phyloP scores from a whole-genome alignment of 2,113 vertebrate genomes.

The Rhinopomastus cyanomelas region DNA sequence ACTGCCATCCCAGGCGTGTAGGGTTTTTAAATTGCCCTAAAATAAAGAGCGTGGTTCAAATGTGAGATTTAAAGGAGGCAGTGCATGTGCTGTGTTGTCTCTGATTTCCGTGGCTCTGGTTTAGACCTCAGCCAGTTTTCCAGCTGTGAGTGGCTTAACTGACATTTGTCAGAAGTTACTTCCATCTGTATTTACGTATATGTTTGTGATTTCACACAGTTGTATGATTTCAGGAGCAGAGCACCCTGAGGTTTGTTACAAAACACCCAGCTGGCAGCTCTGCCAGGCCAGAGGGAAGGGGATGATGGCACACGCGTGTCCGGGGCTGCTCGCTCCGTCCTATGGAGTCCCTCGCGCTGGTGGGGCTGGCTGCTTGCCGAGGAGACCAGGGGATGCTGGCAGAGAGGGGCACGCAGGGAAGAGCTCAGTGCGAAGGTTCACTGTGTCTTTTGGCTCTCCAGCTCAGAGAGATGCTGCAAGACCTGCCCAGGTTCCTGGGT shows the following conservation, averaged over 20 bases:
- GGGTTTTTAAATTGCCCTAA: neutral
- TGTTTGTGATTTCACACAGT: neutral
- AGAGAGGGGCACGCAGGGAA: neutral
- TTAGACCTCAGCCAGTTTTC: neutral
- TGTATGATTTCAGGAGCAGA: neutral
- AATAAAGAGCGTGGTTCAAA: neutral
- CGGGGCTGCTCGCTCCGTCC: neutral
- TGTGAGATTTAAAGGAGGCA: neutral
- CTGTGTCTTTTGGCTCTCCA: neutral
- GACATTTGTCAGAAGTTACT: neutral
- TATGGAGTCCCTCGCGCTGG: rapidly evolving
- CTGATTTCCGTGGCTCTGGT: neutral
- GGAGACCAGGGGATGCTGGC: rapidly evolving
- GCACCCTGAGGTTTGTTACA: neutral
- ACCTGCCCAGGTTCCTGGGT: neutral
- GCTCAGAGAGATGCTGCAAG: rapidly evolving
- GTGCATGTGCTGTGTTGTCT: neutral
- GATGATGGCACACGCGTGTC: neutral
- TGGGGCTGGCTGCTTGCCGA: neutral
- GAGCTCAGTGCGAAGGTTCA: rapidly evolving
- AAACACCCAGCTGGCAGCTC: slow-evolving; percentile 34
- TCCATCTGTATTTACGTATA: neutral
- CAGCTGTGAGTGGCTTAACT: neutral
- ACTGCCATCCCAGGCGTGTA: neutral
- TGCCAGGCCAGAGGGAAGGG: neutral